Conservation (phyloP, 2,888 invertebrate genomes). For the Electrophaes corylata region DNA sequence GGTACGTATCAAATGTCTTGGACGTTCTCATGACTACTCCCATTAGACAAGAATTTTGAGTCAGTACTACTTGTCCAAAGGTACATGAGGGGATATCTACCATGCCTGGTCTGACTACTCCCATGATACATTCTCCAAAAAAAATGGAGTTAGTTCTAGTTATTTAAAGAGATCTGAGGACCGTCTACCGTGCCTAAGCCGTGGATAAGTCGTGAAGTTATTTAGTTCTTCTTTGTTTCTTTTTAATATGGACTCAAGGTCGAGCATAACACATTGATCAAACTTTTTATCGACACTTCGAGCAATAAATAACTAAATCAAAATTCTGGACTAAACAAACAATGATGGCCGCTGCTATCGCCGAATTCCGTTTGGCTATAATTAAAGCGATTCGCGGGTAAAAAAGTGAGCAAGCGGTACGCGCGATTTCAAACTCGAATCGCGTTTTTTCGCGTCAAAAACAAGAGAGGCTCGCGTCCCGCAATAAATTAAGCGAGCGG, state of each 20-base stretch:
- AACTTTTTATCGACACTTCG: slow-evolving; percentile 22
- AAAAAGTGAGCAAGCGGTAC: slow-evolving; percentile 64
- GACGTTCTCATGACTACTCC: too few relatives aligned
- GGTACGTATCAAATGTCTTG: too few relatives aligned
- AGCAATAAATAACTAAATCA: slow-evolving; percentile 35
- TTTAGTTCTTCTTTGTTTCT: too few relatives aligned
- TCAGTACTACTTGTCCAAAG: too few relatives aligned
- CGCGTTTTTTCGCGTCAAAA: slow-evolving; percentile 74
- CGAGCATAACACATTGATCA: slow-evolving; percentile 30
- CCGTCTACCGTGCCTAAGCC: too few relatives aligned
- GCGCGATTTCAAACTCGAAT: slow-evolving; percentile 58
- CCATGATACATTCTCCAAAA: too few relatives aligned
- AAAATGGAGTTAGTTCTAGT: too few relatives aligned
- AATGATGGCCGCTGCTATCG: slow-evolving; percentile 34
- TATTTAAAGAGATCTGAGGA: too few relatives aligned
- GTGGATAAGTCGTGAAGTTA: too few relatives aligned
- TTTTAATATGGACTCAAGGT: slow-evolving; percentile 8
- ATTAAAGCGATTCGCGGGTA: slow-evolving; percentile 75
- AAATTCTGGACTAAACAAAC: slow-evolving; percentile 31
- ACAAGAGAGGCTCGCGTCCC: slow-evolving; percentile 61
- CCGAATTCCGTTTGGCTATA: slow-evolving; percentile 62
- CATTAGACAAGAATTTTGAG: too few relatives aligned
- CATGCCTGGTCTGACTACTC: too few relatives aligned
- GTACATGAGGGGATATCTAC: too few relatives aligned
- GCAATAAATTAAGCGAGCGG: slow-evolving; percentile 80